Conservation (phyloP, 1,140 invertebrate genomes). For the Octopus sinensis region DNA sequence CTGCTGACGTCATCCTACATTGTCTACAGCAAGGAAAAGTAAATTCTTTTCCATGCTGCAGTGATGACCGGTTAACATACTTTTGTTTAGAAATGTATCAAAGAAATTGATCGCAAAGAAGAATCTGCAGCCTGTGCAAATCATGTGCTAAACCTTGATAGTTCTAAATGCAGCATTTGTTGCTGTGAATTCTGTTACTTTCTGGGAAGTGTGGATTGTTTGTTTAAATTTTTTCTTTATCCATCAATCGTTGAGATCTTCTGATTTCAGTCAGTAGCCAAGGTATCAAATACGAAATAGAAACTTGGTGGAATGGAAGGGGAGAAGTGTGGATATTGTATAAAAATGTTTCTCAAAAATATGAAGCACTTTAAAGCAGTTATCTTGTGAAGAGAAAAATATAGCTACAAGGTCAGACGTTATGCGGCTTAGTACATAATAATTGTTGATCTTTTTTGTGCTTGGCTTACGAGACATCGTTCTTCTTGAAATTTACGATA, state of each 20-base stretch:
- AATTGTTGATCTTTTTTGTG: not conserved
- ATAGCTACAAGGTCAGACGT: not conserved
- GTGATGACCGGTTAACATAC: not conserved
- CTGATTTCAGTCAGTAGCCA: constrained; percentile 4
- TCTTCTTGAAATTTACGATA: not conserved
- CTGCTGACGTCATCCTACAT: too few relatives aligned
- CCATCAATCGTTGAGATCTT: not conserved
- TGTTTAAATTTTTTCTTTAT: not conserved
- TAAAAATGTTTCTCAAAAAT: not conserved
- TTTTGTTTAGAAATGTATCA: not conserved
- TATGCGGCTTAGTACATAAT: not conserved
- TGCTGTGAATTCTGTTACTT: constrained; percentile 7
- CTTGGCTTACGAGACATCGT: not conserved
- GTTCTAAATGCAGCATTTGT: not conserved
- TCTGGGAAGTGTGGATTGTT: not conserved
- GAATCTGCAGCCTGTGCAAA: not conserved
- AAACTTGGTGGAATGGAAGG: constrained; percentile 4
- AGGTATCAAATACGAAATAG: not conserved
- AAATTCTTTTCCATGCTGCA: not conserved
- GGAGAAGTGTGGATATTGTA: not conserved
- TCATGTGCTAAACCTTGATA: constrained; percentile 1
- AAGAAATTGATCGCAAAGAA: not conserved
- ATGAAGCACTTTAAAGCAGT: not conserved
- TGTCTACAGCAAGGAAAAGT: too few relatives aligned
- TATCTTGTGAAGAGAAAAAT: not conserved